Evolutionary conservation across 1,140 invertebrate species (phyloP).

Genomic region (Chironomus striatipennis): DNA sequence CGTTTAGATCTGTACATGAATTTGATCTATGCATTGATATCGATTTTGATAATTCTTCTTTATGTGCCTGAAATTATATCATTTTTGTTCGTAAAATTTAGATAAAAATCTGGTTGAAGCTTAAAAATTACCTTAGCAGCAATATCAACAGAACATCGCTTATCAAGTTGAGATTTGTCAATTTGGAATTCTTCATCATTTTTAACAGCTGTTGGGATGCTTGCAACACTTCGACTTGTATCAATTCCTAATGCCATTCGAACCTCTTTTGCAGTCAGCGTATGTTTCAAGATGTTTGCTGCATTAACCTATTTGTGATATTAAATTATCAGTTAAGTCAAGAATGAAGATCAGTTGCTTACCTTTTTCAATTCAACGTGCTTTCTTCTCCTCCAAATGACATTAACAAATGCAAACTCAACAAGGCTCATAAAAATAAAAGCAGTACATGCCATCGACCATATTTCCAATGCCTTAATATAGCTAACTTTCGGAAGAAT

Average conservation of each 20-base stretch:
- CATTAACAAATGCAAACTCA: conserved; percentile 85
- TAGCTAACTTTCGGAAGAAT: conserved; percentile 81
- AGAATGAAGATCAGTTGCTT: neutral
- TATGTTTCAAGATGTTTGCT: conserved; percentile 74
- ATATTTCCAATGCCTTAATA: conserved; percentile 83
- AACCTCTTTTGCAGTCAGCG: conserved; percentile 62
- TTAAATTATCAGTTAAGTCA: neutral
- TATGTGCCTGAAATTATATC: too few species aligned
- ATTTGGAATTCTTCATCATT: neutral
- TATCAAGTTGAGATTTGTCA: too few species aligned
- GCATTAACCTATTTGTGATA: conserved; percentile 49
- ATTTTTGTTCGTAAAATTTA: too few species aligned
- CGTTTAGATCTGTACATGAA: conserved; percentile 60
- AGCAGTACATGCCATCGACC: conserved; percentile 76
- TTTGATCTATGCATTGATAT: conserved; percentile 48
- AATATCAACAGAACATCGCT: too few species aligned
- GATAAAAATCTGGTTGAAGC: too few species aligned
- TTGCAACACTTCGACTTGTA: neutral
- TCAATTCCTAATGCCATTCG: conserved; percentile 52
- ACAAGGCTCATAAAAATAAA: conserved; percentile 80
- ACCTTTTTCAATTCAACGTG: conserved; percentile 68
- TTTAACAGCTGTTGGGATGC: neutral
- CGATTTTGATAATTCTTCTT: too few species aligned
- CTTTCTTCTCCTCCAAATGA: conserved; percentile 74
- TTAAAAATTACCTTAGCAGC: too few species aligned